A percentile compares a stretch with the other conserved stretches of the same genome.
These are phyloP conservation scores for Cryptus armator DNA, from an alignment of 2,888 invertebrate genomes.

Conservation along the genomic window DNA sequence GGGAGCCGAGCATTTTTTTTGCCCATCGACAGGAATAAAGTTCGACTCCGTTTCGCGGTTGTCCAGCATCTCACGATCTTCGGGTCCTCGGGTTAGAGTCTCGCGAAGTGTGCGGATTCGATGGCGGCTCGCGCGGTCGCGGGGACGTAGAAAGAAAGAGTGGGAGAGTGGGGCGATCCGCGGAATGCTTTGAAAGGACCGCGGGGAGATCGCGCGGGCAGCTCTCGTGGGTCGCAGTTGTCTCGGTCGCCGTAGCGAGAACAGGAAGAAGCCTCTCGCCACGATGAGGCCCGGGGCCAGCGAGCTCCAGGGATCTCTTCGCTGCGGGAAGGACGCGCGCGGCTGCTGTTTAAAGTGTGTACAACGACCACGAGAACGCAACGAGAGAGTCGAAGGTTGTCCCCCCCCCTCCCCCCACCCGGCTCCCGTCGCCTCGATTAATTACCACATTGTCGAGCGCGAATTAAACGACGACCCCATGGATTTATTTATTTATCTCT, in stretches of 20 bases:
- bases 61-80: conserved; percentile 56
- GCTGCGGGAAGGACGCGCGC: conserved; percentile 60
- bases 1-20: conserved; percentile 36
- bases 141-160: conserved; percentile 73
- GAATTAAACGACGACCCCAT: conserved; percentile 57
- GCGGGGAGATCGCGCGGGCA: conserved; percentile 77
- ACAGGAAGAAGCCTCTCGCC: conserved; percentile 61
- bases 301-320: conserved; percentile 16
- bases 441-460: conserved; percentile 84
- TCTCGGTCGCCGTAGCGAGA: conserved; percentile 56
- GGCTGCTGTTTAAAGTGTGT: conserved; percentile 41
- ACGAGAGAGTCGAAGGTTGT: conserved; percentile 75
- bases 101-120: conserved; percentile 60
- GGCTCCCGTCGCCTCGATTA: conserved; percentile 82
- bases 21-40: conserved; percentile 49
- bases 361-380: conserved; percentile 65
- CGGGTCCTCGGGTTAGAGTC: conserved; percentile 13
- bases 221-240: conserved; percentile 67
- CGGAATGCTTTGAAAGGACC: conserved; percentile 85
- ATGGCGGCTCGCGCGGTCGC: conserved; percentile 56
- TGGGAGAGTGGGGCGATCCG: conserved; percentile 79
- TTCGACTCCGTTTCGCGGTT: conserved; percentile 52
- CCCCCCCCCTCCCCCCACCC: conserved; percentile 39
- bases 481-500: conserved; percentile 59
- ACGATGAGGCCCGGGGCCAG: conserved; percentile 63